phyloP scores from a whole-genome alignment of 2,797 vertebrate species.

The Avahi laniger region DNA sequence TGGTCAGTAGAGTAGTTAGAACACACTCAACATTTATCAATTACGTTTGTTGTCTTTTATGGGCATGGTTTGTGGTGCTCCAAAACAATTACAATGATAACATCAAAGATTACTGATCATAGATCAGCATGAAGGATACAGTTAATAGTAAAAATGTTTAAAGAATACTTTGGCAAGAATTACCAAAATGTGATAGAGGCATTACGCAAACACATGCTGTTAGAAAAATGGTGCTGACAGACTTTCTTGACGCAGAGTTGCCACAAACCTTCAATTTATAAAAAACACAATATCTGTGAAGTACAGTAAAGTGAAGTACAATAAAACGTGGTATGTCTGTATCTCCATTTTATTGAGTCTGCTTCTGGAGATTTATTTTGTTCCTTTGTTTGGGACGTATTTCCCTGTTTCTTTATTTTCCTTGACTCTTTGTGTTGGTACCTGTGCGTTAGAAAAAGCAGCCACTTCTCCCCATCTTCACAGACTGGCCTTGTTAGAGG shows the following conservation, averaged over 20 bases:
- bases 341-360: neutral
- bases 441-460: neutral
- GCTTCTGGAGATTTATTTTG: neutral
- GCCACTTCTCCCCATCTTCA: neutral
- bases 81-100: neutral
- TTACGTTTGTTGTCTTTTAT: neutral
- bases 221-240: neutral
- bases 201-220: neutral
- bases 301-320: neutral
- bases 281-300: neutral
- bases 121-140: neutral
- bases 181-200: neutral
- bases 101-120: neutral
- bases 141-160: neutral
- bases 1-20: neutral
- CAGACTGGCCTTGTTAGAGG: neutral
- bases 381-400: neutral
- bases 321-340: neutral
- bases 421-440: neutral
- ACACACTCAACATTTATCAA: neutral
- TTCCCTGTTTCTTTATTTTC: neutral
- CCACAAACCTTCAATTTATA: neutral
- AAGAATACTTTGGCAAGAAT: neutral
- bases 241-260: neutral
- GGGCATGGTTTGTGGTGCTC: neutral